These are phyloP conservation scores for Ctenosaura bakeri DNA, from an alignment of 2,797 vertebrate genomes.

Conservation along the genomic window DNA sequence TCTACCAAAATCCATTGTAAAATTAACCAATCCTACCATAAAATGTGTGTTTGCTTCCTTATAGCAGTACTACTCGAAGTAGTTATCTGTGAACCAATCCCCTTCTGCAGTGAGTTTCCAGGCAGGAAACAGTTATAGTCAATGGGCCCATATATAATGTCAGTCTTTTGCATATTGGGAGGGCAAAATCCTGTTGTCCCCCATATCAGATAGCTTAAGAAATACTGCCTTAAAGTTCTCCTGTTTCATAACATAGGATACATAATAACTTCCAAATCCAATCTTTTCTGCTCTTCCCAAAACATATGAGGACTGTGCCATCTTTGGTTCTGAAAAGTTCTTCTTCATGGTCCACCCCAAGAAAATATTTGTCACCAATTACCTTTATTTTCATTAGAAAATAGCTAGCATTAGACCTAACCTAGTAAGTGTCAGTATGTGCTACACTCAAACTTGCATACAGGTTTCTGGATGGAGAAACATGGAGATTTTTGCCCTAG, in stretches of 20 bases:
- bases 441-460: background rate
- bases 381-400: background rate
- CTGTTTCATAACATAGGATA: background rate
- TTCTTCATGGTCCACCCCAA: background rate
- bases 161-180: no score
- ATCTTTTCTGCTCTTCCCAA: background rate
- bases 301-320: background rate
- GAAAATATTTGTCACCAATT: background rate
- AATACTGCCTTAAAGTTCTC: background rate
- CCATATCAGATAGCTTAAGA: no score
- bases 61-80: no score
- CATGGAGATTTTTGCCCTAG: background rate
- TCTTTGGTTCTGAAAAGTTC: background rate
- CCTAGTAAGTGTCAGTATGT: background rate
- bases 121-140: no score
- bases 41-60: background rate
- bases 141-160: no score
- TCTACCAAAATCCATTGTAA: background rate
- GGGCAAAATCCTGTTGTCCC: no score
- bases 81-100: no score
- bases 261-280: background rate
- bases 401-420: background rate
- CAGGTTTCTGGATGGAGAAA: no score
- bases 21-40: background rate
- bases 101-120: no score